Conservation (phyloP, 2,888 invertebrate species). For the Tetragonula carbonaria region DNA sequence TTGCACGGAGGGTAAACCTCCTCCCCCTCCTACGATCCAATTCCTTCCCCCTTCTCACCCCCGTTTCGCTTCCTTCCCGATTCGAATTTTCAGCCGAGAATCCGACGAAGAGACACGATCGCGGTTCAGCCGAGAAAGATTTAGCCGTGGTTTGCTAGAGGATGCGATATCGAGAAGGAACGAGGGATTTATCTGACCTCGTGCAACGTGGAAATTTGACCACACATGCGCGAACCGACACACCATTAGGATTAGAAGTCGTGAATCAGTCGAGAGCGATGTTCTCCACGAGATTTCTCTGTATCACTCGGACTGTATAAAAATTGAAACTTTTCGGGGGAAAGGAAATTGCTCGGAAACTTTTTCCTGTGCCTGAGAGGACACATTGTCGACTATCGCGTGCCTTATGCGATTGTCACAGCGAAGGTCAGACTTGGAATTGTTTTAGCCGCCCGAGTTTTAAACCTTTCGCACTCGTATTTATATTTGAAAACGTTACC, state of each 20-base stretch:
- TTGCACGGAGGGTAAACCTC: conserved; percentile 40
- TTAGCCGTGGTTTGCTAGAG: neutral
- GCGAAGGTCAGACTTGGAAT: too few species aligned
- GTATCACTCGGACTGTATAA: neutral
- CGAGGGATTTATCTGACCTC: neutral
- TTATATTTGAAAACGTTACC: too few species aligned
- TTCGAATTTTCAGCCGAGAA: conserved; percentile 22
- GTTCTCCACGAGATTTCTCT: neutral
- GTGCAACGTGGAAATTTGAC: neutral
- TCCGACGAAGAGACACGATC: conserved; percentile 20
- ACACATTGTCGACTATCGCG: too few species aligned
- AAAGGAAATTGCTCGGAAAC: neutral
- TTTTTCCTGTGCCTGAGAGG: too few species aligned
- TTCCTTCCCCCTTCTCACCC: conserved; percentile 4
- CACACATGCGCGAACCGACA: conserved; percentile 34
- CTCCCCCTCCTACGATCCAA: conserved; percentile 28
- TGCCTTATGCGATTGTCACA: too few species aligned
- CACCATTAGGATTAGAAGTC: conserved; percentile 47
- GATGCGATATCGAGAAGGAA: conserved; percentile 2
- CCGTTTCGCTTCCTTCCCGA: conserved; percentile 4
- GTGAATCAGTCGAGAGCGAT: neutral
- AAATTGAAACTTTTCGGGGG: neutral
- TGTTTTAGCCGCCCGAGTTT: too few species aligned
- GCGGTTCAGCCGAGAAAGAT: neutral
- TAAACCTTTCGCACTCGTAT: too few species aligned